Evolutionary conservation across 2,797 vertebrate genomes (phyloP).

Genomic region (Coracias cyanogaster): DNA sequence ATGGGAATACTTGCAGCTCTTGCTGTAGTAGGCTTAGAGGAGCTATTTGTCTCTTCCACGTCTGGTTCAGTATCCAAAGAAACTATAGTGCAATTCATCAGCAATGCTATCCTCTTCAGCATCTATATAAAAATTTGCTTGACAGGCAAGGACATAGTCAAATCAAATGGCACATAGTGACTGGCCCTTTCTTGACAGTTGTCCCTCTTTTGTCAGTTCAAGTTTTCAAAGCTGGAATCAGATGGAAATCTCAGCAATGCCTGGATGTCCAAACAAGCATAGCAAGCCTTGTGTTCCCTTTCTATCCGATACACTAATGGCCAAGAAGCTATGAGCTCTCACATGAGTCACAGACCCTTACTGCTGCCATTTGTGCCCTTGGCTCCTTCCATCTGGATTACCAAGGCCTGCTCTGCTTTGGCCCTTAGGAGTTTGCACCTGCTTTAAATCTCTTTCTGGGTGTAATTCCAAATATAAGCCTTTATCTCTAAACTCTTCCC

Average conservation of each 20-base stretch:
- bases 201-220: not conserved
- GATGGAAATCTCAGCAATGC: not conserved
- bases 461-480: not conserved
- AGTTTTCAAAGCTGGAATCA: not conserved
- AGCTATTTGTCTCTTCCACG: not conserved
- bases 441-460: not conserved
- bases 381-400: not conserved
- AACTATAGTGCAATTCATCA: not conserved
- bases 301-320: not conserved
- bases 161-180: not conserved
- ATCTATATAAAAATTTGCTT: not conserved
- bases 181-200: not conserved
- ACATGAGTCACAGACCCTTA: not conserved
- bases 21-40: not conserved
- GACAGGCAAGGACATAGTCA: not conserved
- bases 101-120: not conserved
- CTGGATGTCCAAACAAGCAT: not conserved
- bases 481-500: not conserved
- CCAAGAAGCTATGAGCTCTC: not conserved
- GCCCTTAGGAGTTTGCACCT: not conserved
- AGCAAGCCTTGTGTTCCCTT: rapidly evolving
- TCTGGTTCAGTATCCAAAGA: not conserved
- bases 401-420: not conserved
- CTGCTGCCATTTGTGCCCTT: not conserved
- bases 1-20: not conserved